A percentile compares a stretch with the other conserved stretches of the same genome.
phyloP scores from a whole-genome alignment of 1,140 invertebrate genomes.

The Sycophila sp. region DNA sequence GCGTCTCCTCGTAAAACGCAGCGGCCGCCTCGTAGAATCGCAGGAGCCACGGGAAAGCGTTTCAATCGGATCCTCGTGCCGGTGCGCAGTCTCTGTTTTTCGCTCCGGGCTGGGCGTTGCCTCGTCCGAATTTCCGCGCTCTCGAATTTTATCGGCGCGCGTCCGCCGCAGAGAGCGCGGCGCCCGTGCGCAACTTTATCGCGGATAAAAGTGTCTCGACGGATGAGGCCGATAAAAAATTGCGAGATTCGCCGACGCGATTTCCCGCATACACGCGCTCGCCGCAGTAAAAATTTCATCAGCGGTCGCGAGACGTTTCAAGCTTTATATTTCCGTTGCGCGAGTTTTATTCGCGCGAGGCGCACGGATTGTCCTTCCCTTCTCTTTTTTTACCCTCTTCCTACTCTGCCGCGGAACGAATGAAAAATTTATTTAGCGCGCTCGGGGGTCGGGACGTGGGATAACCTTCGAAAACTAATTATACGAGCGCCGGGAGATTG shows the following conservation, averaged over 20 bases:
- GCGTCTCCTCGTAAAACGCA: too few species aligned
- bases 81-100: not conserved
- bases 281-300: conserved; percentile 35
- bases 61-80: not conserved
- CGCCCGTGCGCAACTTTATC: conserved; percentile 6
- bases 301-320: not conserved
- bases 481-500: not conserved
- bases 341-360: not conserved
- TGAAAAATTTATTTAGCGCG: too few species aligned
- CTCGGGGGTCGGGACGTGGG: too few species aligned
- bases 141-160: conserved; percentile 40
- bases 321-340: not conserved
- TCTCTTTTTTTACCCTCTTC: not conserved
- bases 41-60: not conserved
- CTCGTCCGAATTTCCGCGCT: conserved; percentile 36
- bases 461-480: not conserved
- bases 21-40: too few species aligned
- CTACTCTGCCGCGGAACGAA: too few species aligned
- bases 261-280: conserved; percentile 1
- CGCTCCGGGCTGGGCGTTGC: too few species aligned
- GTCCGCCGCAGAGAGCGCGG: too few species aligned
- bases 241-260: not conserved
- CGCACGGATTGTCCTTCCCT: not conserved
- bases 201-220: conserved; percentile 21
- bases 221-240: conserved; percentile 33